Base-by-base conservation (phyloP, 2,113 vertebrate genomes). In the Dolichotis patagonum region DNA sequence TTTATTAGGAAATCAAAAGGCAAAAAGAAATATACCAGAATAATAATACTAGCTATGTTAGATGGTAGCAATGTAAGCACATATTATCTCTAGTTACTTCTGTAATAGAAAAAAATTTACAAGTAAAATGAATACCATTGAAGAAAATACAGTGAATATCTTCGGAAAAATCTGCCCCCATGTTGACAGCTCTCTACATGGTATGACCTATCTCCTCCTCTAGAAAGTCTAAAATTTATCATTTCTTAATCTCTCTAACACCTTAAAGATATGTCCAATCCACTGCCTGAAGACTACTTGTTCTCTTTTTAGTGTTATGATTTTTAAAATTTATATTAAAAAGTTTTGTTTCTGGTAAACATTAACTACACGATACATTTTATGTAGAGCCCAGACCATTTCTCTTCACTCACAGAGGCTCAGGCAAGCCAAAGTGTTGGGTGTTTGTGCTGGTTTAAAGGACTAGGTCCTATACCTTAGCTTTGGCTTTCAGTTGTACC, bases 51-150 rank as follows among this genome's bases (percentile, higher is more conserved):
- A 82, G 52, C 58, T 85, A 2, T 58, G 83, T 85, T 85, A 91
- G 28, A 19, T 77, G 7, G 56, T 71, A 20, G 24, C 46, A 65
- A 54, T 54, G 26, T 86, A 24, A 95, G 30, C 30, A 3, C 13
- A 91, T 84, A 77, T 54, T 94, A 65, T 88, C 67, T 95, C 54
- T 94, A 8, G 20, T 83, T 91, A 87, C n/a, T 62, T 96, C 84
- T 88, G 32, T 85, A 91, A 88, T 32, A 85, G 83, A 82, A 94
- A 92, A 90, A 83, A 85, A 8, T 30, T 85, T 84, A 22, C 43
- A 81, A 62, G 43, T 56, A 60, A 90, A 92, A 88, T 3, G 20
- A 81, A 26, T 81, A 65, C 46, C 65, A 24, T 52, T 73, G 84
- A 94, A 97, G 60, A 93, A 93, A 77, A 8, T 56, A 62, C 43